A percentile compares a stretch with the other conserved stretches of the same genome.
Conservation (phyloP, 2,888 invertebrate species). For the Auanema freiburgensis region DNA sequence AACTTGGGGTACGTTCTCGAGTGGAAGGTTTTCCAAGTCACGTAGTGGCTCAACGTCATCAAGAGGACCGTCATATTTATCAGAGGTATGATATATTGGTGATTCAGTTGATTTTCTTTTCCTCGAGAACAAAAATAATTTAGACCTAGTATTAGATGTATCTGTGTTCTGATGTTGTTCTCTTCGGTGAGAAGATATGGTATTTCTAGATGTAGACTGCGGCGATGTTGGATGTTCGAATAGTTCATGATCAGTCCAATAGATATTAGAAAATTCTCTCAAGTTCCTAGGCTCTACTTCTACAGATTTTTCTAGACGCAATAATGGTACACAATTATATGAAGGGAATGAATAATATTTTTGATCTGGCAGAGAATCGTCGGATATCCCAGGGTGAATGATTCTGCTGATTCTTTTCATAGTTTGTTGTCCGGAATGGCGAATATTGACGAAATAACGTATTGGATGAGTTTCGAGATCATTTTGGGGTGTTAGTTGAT, state of each 20-base stretch:
- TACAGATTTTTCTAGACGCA: background rate
- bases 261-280: background rate
- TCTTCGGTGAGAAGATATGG: too few relatives aligned
- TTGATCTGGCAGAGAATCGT: too few relatives aligned
- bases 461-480: constrained; percentile 46
- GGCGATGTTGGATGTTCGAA: background rate
- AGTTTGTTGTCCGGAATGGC: constrained; percentile 39
- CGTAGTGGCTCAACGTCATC: too few relatives aligned
- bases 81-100: background rate
- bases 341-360: constrained; percentile 13
- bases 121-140: too few relatives aligned
- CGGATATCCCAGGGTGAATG: too few relatives aligned
- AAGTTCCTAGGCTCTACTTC: constrained; percentile 6
- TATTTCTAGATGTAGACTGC: background rate
- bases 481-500: constrained; percentile 23
- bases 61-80: too few relatives aligned
- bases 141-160: too few relatives aligned
- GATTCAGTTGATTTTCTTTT: constrained; percentile 4
- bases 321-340: background rate
- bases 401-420: too few relatives aligned
- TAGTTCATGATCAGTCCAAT: background rate
- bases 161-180: too few relatives aligned
- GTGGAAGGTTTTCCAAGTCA: too few relatives aligned
- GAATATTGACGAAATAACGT: constrained; percentile 45
- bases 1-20: too few relatives aligned